These are phyloP conservation scores for Elephas maximus DNA, from an alignment of 2,113 vertebrate genomes.

Conservation along the genomic window DNA sequence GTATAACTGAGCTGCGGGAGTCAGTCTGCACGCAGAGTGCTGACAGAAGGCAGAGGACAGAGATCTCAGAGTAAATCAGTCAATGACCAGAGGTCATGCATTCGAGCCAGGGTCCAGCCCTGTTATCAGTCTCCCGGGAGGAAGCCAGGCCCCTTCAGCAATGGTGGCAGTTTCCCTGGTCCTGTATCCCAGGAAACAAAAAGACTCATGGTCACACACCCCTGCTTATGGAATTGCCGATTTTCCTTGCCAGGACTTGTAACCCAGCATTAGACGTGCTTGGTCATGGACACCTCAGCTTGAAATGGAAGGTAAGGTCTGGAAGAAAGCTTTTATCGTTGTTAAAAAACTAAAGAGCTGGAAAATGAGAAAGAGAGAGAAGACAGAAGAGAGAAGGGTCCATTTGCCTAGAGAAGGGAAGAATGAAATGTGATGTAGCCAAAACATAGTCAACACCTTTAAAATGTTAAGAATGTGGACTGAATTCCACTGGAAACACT, in stretches of 20 bases:
- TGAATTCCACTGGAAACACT: neutral
- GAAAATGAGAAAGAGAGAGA: neutral
- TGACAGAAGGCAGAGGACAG: neutral
- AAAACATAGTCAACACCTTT: neutral
- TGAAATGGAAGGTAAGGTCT: neutral
- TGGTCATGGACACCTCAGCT: neutral
- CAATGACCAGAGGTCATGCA: neutral
- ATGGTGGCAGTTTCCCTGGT: neutral
- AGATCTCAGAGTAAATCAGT: neutral
- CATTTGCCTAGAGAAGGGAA: neutral
- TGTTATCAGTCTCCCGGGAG: neutral
- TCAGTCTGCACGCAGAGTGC: neutral
- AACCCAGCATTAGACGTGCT: neutral
- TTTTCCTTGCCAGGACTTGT: neutral
- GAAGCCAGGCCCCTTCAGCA: neutral
- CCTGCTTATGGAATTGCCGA: neutral
- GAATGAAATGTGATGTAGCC: neutral
- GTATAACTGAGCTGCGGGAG: neutral
- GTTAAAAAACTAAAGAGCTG: neutral
- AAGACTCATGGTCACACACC: neutral
- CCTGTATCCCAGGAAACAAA: neutral
- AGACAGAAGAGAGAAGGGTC: neutral
- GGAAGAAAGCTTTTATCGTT: neutral
- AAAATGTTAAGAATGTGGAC: neutral
- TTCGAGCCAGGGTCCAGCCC: neutral